A percentile compares a stretch with the other conserved stretches of the same genome.
phyloP scores from a whole-genome alignment of 2,888 invertebrate genomes.

The Dromius quadrimaculatus region DNA sequence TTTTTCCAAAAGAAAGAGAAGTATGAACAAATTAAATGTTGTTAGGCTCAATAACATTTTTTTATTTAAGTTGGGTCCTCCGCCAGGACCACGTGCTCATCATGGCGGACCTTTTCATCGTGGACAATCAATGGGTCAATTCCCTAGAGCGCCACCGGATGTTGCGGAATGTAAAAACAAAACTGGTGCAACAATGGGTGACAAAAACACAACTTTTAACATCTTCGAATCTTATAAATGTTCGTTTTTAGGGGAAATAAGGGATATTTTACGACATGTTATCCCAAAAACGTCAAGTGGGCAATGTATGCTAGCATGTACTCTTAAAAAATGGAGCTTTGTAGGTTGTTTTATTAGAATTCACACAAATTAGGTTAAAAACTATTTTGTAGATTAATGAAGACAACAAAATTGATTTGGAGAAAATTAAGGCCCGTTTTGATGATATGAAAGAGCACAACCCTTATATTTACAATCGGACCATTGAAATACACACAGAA shows the following conservation, averaged over 20 bases:
- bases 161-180: slow-evolving; percentile 25
- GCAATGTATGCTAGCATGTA: slow-evolving; percentile 25
- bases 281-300: slow-evolving; percentile 25
- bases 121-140: too few species aligned
- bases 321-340: not conserved
- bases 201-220: not conserved
- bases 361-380: not conserved
- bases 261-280: slow-evolving; percentile 9
- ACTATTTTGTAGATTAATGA: slow-evolving; percentile 2
- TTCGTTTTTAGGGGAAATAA: slow-evolving; percentile 5
- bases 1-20: slow-evolving; percentile 31
- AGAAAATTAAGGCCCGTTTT: not conserved
- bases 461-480: slow-evolving; percentile 15
- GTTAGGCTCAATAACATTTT: not conserved
- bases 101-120: not conserved
- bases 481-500: not conserved
- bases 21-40: not conserved
- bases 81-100: not conserved
- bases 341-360: slow-evolving; percentile 11
- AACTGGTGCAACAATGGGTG: not conserved
- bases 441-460: slow-evolving; percentile 16
- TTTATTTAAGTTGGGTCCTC: not conserved
- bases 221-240: not conserved
- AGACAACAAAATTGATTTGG: slow-evolving; percentile 21
- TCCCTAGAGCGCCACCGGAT: too few species aligned